phyloP scores from a whole-genome alignment of 64 coral and sea anemone species.

The Anthopleura sola region DNA sequence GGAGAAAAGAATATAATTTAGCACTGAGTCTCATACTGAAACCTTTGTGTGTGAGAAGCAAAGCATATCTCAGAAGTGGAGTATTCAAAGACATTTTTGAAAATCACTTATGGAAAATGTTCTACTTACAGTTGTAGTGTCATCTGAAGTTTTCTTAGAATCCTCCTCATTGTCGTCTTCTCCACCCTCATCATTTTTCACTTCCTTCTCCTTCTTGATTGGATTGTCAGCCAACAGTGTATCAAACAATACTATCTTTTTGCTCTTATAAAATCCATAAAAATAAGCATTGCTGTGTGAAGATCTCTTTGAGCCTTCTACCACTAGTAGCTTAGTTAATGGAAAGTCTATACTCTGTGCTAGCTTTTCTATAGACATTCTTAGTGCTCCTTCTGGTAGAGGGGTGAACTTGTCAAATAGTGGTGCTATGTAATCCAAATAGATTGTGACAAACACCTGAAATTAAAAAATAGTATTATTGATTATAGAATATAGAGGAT shows the following conservation, averaged over 20 bases:
- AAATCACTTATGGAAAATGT: no score
- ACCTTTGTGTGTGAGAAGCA: no score
- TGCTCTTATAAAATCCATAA: constrained; percentile 99
- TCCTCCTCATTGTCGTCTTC: not conserved
- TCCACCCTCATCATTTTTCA: constrained; percentile 23
- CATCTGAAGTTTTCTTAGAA: not conserved
- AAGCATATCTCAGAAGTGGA: no score
- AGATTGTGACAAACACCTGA: constrained; percentile 85
- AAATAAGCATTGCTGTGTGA: constrained; percentile 99
- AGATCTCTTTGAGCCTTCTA: constrained; percentile 91
- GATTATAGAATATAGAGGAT: not conserved
- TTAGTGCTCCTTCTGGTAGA: constrained; percentile 73
- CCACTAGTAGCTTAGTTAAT: constrained; percentile 82
- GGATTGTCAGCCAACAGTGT: constrained; percentile 86
- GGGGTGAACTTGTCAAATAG: constrained; percentile 97
- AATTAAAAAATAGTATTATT: not conserved
- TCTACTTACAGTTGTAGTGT: not conserved
- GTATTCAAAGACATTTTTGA: no score
- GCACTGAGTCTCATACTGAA: no score
- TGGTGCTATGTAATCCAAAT: constrained; percentile 93
- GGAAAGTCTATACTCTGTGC: constrained; percentile 83
- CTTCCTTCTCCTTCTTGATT: constrained; percentile 49
- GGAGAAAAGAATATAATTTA: no score
- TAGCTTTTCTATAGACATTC: constrained; percentile 77
- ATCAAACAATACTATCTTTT: constrained; percentile 94